phyloP scores from a whole-genome alignment of 2,888 invertebrate genomes.

The Xylota sylvarum region DNA sequence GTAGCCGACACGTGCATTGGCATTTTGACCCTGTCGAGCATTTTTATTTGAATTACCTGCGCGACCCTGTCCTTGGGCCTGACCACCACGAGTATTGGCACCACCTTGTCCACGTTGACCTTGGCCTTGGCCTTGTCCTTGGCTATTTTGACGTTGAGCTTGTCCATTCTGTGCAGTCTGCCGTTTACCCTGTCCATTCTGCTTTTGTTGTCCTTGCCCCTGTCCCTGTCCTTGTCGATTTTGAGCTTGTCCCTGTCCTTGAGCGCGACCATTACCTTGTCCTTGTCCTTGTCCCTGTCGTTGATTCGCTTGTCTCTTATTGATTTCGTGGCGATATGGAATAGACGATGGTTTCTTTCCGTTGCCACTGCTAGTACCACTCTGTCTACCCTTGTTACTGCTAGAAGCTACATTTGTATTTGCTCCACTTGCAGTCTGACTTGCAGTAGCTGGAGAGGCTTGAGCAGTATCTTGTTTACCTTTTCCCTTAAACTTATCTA shows the following conservation, averaged over 20 bases:
- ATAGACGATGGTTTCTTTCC: neutral
- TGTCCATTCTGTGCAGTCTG: neutral
- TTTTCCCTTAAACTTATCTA: constrained; percentile 10
- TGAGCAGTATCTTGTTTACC: neutral
- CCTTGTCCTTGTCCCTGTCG: constrained; percentile 9
- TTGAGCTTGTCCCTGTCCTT: constrained; percentile 10
- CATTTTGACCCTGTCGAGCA: neutral
- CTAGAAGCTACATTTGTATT: neutral
- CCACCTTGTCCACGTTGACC: neutral
- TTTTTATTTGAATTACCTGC: neutral
- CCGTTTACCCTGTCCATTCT: neutral
- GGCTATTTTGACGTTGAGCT: neutral
- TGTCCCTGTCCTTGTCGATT: constrained; percentile 8
- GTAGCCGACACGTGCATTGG: constrained; percentile 18
- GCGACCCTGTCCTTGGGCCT: neutral
- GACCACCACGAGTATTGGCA: neutral
- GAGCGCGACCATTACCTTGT: constrained; percentile 7
- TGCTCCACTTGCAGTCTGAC: neutral
- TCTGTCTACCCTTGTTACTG: neutral
- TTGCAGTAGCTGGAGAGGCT: neutral
- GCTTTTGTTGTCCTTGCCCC: neutral
- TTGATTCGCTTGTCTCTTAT: neutral
- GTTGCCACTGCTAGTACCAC: neutral
- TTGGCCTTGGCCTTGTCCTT: neutral
- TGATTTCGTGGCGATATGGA: neutral